Conservation (phyloP, 2,888 invertebrate genomes). For the Magallana nippona region DNA sequence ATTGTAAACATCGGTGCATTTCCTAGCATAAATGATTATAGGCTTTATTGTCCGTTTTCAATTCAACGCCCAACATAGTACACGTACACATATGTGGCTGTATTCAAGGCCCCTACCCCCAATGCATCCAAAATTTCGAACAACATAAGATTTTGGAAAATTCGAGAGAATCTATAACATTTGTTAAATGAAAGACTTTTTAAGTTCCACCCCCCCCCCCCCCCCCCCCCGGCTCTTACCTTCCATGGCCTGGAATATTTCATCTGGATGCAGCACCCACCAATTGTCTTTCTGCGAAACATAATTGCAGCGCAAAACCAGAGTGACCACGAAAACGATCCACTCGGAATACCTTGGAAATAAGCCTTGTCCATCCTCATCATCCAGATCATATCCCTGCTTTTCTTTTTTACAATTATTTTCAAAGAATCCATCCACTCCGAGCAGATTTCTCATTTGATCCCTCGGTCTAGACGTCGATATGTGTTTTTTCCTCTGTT, state of each 20-base stretch:
- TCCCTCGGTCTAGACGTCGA: neutral
- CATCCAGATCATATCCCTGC: neutral
- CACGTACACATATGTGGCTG: no score
- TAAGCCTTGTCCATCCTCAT: slow-evolving; percentile 28
- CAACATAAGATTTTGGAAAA: no score
- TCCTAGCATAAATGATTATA: no score
- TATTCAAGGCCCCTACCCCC: no score
- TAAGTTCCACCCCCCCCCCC: no score
- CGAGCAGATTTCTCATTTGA: neutral
- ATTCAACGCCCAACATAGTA: no score
- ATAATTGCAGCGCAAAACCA: slow-evolving; percentile 61
- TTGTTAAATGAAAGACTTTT: no score
- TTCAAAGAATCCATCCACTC: neutral
- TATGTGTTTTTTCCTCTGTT: neutral
- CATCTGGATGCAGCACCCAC: slow-evolving; percentile 76
- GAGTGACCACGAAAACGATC: slow-evolving; percentile 62
- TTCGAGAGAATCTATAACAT: no score
- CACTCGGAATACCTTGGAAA: slow-evolving; percentile 63
- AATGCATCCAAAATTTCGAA: no score
- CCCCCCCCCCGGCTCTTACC: slow-evolving; percentile 53
- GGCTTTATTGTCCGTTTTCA: no score
- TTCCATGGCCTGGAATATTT: slow-evolving; percentile 74
- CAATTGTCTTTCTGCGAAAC: slow-evolving; percentile 65
- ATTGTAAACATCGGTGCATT: no score
- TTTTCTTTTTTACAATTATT: neutral